phyloP scores from a whole-genome alignment of 2,888 invertebrate species.

The Polydesmus complanatus region DNA sequence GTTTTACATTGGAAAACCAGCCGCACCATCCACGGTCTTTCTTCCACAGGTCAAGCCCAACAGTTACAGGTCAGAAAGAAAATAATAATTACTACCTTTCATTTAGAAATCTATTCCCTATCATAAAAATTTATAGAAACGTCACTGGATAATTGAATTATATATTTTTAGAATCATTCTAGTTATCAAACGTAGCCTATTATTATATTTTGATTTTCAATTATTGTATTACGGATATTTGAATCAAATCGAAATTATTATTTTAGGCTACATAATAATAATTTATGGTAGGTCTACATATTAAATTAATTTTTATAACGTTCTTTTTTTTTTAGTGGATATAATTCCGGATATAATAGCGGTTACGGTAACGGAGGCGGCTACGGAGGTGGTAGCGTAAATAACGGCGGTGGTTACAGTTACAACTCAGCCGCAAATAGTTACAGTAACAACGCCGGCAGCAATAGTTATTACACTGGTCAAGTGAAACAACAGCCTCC shows the following conservation, averaged over 20 bases:
- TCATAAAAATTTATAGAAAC: too few relatives aligned
- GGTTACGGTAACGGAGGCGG: constrained; percentile 1
- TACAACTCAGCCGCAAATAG: constrained; percentile 4
- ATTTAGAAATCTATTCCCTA: too few relatives aligned
- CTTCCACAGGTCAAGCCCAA: constrained; percentile 9
- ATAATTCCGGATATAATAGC: not conserved
- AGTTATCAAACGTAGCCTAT: too few relatives aligned
- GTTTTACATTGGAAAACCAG: constrained; percentile 12
- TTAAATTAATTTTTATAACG: too few relatives aligned
- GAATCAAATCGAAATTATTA: not conserved
- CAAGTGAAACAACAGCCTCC: constrained; percentile 19
- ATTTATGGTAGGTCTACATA: too few relatives aligned
- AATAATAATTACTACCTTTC: not conserved
- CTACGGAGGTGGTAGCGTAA: not conserved
- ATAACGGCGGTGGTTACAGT: constrained; percentile 5
- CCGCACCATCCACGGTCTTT: constrained; percentile 13
- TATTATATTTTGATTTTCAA: too few relatives aligned
- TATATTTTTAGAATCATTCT: too few relatives aligned
- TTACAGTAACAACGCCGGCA: constrained; percentile 19
- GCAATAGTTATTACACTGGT: not conserved
- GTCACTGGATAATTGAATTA: too few relatives aligned
- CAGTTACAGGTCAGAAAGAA: not conserved
- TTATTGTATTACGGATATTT: too few relatives aligned
- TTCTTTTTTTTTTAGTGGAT: too few relatives aligned
- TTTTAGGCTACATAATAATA: not conserved